A percentile compares a stretch with the other conserved stretches of the same genome.
Conservation (phyloP, 2,113 vertebrate species). For the Piaya cayana region DNA sequence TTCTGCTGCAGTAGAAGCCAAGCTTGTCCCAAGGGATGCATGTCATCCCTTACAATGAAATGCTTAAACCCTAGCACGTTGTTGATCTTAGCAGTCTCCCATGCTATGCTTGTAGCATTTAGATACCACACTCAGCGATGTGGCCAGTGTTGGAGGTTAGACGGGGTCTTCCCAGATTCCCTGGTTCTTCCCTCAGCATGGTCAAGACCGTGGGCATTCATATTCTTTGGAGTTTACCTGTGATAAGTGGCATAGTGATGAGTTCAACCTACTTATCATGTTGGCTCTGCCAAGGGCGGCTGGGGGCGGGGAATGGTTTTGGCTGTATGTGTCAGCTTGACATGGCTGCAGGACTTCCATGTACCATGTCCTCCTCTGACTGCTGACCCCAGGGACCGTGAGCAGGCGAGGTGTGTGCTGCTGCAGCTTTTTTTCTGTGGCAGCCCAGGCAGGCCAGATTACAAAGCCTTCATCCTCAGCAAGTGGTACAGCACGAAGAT, state of each 20-base stretch:
- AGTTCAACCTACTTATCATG: not conserved
- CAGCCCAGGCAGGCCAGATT: rapidly evolving
- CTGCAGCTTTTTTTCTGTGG: not conserved
- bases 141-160: not conserved
- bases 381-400: not conserved
- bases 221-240: not conserved
- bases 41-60: not conserved
- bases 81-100: not conserved
- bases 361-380: not conserved
- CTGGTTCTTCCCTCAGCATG: not conserved
- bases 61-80: not conserved
- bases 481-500: not conserved
- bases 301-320: not conserved
- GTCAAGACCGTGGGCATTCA: not conserved
- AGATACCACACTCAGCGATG: not conserved
- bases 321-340: not conserved
- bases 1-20: not conserved
- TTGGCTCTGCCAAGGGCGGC: not conserved
- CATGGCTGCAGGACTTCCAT: not conserved
- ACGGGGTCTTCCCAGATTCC: not conserved
- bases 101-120: not conserved
- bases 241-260: not conserved
- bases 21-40: not conserved
- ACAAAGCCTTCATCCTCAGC: not conserved
- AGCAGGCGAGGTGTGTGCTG: not conserved